Conservation (phyloP, 2,797 vertebrate genomes). For the Todus mexicanus region DNA sequence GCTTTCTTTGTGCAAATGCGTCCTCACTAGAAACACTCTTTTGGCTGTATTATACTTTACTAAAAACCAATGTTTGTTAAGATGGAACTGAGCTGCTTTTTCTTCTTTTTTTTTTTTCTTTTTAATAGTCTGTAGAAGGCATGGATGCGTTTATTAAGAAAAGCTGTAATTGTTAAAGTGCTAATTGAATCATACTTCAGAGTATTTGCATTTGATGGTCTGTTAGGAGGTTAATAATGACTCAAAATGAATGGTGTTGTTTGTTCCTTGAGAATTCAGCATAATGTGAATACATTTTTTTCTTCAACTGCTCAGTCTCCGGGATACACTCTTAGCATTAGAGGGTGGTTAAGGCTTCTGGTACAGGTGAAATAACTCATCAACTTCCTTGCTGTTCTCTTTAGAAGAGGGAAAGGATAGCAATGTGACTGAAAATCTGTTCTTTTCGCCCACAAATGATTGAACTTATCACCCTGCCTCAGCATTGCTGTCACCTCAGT, state of each 20-base stretch:
- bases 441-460: not conserved
- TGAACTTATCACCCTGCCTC: not conserved
- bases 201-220: slow-evolving; percentile 11
- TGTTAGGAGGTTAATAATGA: slow-evolving; percentile 19
- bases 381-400: not conserved
- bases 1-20: not conserved
- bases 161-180: not conserved
- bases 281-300: not conserved
- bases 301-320: not conserved
- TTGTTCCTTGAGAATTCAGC: not conserved
- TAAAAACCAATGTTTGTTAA: not conserved
- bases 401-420: not conserved
- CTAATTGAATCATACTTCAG: not conserved
- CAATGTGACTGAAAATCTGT: not conserved
- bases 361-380: not conserved
- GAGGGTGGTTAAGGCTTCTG: not conserved
- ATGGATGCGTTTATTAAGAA: not conserved
- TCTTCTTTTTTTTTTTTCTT: not conserved
- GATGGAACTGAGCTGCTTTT: not conserved
- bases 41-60: not conserved
- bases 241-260: not conserved
- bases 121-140: not conserved
- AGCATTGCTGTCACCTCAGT: not conserved
- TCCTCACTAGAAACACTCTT: not conserved
- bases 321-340: not conserved